Percentiles rank a stretch among this genome's conserved stretches.
These are phyloP conservation scores for Rousettus leschenaultii DNA, from an alignment of 2,113 vertebrate species.

Conservation along the genomic window DNA sequence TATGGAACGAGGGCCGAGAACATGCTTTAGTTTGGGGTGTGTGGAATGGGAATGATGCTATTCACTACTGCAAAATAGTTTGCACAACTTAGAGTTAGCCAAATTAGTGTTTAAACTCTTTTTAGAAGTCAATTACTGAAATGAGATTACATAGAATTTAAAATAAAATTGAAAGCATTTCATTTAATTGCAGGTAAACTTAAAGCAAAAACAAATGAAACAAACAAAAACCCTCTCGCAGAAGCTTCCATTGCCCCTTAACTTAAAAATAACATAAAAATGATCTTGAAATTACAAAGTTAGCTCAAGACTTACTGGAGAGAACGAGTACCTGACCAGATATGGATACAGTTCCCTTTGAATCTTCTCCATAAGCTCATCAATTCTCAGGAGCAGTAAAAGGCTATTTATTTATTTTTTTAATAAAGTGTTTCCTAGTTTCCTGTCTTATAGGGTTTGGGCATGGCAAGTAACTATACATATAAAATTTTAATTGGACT, in stretches of 20 bases:
- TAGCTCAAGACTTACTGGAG: background rate
- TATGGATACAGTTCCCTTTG: background rate
- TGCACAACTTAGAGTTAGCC: background rate
- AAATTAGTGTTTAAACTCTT: background rate
- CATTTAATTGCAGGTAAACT: background rate
- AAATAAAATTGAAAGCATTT: background rate
- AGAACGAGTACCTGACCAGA: background rate
- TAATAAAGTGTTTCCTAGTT: background rate
- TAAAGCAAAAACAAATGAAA: slow-evolving; percentile 40
- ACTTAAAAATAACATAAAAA: slow-evolving; percentile 15
- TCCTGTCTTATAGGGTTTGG: background rate
- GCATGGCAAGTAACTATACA: background rate
- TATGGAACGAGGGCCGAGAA: background rate
- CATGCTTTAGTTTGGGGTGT: background rate
- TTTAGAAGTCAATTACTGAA: slow-evolving; percentile 42
- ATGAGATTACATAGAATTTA: slow-evolving; percentile 2
- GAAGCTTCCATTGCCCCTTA: background rate
- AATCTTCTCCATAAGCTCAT: background rate
- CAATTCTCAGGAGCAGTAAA: slow-evolving; percentile 17
- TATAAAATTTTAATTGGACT: background rate
- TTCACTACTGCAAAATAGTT: background rate
- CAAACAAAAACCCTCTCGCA: background rate
- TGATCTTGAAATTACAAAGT: background rate
- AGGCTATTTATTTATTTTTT: background rate
- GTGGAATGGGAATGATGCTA: background rate